Evolutionary conservation across 2,888 invertebrate genomes (phyloP).

Genomic region (Mythimna loreyi): DNA sequence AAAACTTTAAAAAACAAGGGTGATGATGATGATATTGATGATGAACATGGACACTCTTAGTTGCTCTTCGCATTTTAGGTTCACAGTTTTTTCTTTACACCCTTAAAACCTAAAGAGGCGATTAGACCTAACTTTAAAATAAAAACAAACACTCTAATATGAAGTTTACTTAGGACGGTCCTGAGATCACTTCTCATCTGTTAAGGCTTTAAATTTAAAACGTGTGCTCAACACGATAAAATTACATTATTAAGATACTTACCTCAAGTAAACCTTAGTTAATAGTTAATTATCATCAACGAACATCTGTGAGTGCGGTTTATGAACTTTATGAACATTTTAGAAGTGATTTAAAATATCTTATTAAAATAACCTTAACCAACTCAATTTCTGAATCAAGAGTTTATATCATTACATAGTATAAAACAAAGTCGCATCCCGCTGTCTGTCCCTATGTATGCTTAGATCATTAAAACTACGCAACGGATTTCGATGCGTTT

Average conservation of each 20-base stretch:
- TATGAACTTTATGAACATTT: background rate
- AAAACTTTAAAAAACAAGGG: no score
- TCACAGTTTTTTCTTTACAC: no score
- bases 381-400: background rate
- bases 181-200: background rate
- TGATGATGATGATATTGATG: no score
- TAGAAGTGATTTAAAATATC: no score
- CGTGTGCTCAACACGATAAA: background rate
- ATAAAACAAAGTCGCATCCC: no score
- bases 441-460: no score
- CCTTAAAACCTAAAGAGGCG: background rate
- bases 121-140: background rate
- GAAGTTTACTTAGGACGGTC: conserved; percentile 14
- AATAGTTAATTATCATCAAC: background rate
- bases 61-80: no score
- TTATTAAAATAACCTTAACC: background rate
- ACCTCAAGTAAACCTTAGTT: background rate
- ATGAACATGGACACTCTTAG: no score
- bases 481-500: no score
- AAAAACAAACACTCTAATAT: background rate
- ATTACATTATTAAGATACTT: background rate
- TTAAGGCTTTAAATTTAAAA: background rate
- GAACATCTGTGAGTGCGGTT: no score
- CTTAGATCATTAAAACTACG: no score
- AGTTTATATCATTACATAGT: no score